Base-by-base conservation (phyloP, 2,888 invertebrate genomes). In the Protodeltote pygarga region DNA sequence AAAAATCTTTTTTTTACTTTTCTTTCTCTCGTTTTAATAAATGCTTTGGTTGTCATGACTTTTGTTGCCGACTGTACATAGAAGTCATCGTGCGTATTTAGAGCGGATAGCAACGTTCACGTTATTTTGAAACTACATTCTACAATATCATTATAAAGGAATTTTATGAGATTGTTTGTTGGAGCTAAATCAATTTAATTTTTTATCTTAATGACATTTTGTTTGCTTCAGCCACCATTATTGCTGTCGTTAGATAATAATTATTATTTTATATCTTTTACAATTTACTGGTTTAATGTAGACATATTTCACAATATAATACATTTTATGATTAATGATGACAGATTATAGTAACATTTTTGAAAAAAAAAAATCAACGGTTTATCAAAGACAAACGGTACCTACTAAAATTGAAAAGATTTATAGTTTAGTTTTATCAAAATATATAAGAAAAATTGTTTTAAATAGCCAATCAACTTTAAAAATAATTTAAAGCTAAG, bases 81-180 rank as follows among this genome's bases (percentile, higher is more conserved):
- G 31, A 47, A 40, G 44, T 40, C 41, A 47, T 47, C 17, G 15
- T 6, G 21, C 48, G 44, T 57, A 68, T 60, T 40, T 49, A 65
- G 49, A 39, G 51, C 60, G 27, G 21, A 11, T 49, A 47, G 57
- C 44, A 58, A 54, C 27, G 41, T 23, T 8, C 23, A n/a, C 32
- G 31, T 11, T 58, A 69, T 61, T 65, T 54, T 37, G n/a, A 47
- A 58, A 41, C 34, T 20, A 46, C 40, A 49, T 51, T 49, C 41
- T 38, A 35, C 35, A 28, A 39, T 50, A 52, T 52, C 45, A 55
- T 51, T 49, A 39, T 35, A 25, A 41, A 57, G 27, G 38, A 28
- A 29, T 42, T 68, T 57, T 57, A 65, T 54, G 58, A 45, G 41
- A 65, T 47, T 50, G 52, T 69, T 53, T 58, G 47, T 58, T 48